Percentiles rank a stretch among this genome's conserved stretches.
phyloP scores from a whole-genome alignment of 2,888 invertebrate species.

The Antheraea assamensis region DNA sequence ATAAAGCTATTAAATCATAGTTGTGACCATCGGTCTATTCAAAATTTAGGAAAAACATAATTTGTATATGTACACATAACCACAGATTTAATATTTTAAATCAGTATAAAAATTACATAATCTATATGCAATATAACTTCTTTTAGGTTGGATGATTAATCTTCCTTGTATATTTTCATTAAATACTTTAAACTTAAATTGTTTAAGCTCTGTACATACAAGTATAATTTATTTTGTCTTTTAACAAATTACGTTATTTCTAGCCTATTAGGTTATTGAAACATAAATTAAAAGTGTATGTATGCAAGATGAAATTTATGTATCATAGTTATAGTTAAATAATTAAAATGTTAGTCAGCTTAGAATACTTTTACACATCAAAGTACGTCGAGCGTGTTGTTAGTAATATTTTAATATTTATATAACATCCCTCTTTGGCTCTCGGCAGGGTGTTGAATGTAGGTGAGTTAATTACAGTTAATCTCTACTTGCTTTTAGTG shows the following conservation, averaged over 20 bases:
- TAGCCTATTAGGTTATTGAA: background rate
- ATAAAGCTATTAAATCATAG: no score
- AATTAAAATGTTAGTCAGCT: background rate
- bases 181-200: background rate
- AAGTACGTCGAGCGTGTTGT: background rate
- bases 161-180: background rate
- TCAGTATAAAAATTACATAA: no score
- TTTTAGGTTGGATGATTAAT: background rate
- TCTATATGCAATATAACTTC: background rate
- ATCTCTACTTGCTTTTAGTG: constrained; percentile 11
- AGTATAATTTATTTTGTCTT: no score
- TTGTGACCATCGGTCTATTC: no score
- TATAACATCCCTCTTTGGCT: constrained; percentile 29
- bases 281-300: background rate
- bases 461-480: constrained; percentile 20
- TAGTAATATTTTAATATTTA: constrained; percentile 41
- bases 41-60: no score
- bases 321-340: no score
- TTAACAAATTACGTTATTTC: background rate
- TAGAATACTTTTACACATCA: background rate
- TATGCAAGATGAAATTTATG: no score
- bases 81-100: no score
- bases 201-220: background rate
- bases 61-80: no score
- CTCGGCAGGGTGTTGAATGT: constrained; percentile 12